Conservation (phyloP, 2,888 invertebrate genomes). For the Xylocampa areola region DNA sequence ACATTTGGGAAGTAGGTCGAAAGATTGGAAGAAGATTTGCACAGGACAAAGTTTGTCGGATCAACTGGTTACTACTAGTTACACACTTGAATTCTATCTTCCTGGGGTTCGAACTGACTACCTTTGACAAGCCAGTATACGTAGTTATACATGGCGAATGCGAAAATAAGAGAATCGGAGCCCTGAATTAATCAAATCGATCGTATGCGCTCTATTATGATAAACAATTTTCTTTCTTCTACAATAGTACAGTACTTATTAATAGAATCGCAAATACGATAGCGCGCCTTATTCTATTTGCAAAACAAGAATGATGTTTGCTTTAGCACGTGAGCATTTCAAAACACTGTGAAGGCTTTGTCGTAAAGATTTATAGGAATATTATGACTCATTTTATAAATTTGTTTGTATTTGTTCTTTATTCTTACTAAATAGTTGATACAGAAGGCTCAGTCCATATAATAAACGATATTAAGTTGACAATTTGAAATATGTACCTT, state of each 20-base stretch:
- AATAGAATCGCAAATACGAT: conserved; percentile 19
- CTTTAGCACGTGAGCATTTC: conserved; percentile 42
- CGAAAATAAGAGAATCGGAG: no score
- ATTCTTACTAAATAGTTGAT: background rate
- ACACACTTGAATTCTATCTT: no score
- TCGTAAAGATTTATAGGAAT: conserved; percentile 36
- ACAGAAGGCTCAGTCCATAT: conserved; percentile 1
- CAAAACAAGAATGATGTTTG: conserved; percentile 50
- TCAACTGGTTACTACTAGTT: no score
- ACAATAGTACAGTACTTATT: conserved; percentile 10
- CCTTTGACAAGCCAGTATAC: no score
- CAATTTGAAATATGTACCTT: no score
- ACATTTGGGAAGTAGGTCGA: no score
- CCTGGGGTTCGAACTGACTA: no score
- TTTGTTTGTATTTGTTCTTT: conserved; percentile 29
- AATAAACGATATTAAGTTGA: no score
- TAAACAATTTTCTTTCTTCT: conserved; percentile 1
- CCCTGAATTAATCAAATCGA: no score
- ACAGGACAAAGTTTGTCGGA: no score
- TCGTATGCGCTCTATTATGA: conserved; percentile 3
- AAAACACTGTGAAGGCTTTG: conserved; percentile 37
- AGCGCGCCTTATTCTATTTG: conserved; percentile 43
- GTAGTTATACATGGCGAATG: no score
- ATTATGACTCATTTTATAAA: conserved; percentile 34
- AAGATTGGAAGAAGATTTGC: no score